phyloP scores from a whole-genome alignment of 30 jellyfish, hydroid and myxozoan genomes.

The Aurelia aurita complex sp. Pacific region DNA sequence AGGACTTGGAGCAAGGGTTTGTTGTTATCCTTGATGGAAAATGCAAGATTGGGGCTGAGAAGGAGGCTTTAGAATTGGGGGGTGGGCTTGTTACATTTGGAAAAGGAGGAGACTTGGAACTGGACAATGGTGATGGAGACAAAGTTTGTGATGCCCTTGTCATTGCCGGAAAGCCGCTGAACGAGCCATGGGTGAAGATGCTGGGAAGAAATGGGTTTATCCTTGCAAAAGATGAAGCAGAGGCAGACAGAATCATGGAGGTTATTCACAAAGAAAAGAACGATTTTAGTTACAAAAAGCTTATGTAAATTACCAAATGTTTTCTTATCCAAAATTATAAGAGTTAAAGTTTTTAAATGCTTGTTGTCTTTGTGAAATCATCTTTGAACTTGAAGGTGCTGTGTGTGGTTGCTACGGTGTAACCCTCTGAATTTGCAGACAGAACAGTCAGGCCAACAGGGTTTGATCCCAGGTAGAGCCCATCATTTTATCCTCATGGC shows the following conservation, averaged over 20 bases:
- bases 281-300: constrained; percentile 22
- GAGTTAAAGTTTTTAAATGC: too few relatives aligned
- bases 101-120: constrained; percentile 24
- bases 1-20: constrained; percentile 45
- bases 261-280: constrained; percentile 19
- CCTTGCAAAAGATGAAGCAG: constrained; percentile 49
- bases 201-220: constrained; percentile 57
- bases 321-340: too few relatives aligned
- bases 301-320: background rate
- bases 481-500: too few relatives aligned
- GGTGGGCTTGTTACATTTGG: constrained; percentile 37
- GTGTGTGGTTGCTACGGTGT: too few relatives aligned
- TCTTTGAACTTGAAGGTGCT: too few relatives aligned
- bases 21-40: constrained; percentile 31
- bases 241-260: constrained; percentile 40
- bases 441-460: too few relatives aligned
- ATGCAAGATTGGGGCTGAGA: constrained; percentile 50
- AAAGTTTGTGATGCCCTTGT: constrained; percentile 41
- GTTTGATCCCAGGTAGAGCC: too few relatives aligned
- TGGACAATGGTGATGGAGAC: constrained; percentile 28
- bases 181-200: constrained; percentile 62
- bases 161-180: constrained; percentile 47
- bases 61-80: constrained; percentile 14
- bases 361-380: too few relatives aligned
- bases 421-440: too few relatives aligned